phyloP scores from a whole-genome alignment of 2,113 vertebrate species.

The Chascanopsetta lugubris region DNA sequence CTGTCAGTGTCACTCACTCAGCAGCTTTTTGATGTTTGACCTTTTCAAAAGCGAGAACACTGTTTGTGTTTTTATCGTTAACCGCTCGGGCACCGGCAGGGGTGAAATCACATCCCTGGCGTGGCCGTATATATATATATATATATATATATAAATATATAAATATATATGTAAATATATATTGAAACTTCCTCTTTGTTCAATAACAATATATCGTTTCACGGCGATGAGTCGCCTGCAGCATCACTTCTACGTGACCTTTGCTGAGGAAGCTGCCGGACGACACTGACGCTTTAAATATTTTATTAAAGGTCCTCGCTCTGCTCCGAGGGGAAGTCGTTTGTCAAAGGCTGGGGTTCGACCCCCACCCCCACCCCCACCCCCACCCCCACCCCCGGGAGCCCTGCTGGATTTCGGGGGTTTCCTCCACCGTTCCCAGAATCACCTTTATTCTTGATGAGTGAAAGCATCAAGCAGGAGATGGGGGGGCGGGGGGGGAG shows the following conservation, averaged over 20 bases:
- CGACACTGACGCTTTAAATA: too few species aligned
- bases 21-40: constrained; percentile 68
- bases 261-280: too few species aligned
- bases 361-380: too few species aligned
- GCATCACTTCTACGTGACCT: constrained; percentile 40
- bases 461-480: constrained; percentile 65
- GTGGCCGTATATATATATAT: too few species aligned
- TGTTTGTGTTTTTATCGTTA: constrained; percentile 36
- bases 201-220: not conserved
- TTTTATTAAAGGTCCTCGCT: constrained; percentile 49
- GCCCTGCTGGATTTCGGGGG: constrained; percentile 73
- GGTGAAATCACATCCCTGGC: too few species aligned
- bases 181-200: not conserved
- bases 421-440: constrained; percentile 73
- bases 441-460: constrained; percentile 74
- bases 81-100: too few species aligned
- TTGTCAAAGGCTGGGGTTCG: constrained; percentile 72
- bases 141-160: too few species aligned
- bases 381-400: constrained; percentile 67
- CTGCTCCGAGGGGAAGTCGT: constrained; percentile 56
- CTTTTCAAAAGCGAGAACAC: constrained; percentile 51
- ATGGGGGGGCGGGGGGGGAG: not conserved
- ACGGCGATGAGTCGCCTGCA: constrained; percentile 30
- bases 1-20: constrained; percentile 71
- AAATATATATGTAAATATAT: constrained; percentile 13